phyloP scores from a whole-genome alignment of 2,113 vertebrate species.

The mouse (Mus musculus) region GRCm39 chr19:25958501-25959000 shows the following conservation, averaged over 20 bases:
- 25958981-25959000: not conserved
- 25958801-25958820: not conserved
- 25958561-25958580: not conserved
- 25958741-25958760: not conserved
- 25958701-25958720: not conserved
- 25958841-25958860: not conserved
- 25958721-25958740: not conserved
- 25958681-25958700: not conserved
- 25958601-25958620: not conserved
- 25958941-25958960: not conserved
- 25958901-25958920: conserved; percentile 32
- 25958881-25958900: not conserved
- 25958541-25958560: not conserved
- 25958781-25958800: not conserved
- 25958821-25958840: not conserved
- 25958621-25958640: not conserved
- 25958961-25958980: not conserved
- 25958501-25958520: not conserved
- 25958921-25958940: not conserved
- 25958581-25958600: not conserved
- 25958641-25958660: not conserved
- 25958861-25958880: not conserved
- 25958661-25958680: not conserved
- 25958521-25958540: not conserved
- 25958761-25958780: conserved; percentile 17